Percentiles rank a stretch among this genome's conserved stretches.
Conservation (phyloP, 2,888 invertebrate genomes). For the Morinoia aosen region DNA sequence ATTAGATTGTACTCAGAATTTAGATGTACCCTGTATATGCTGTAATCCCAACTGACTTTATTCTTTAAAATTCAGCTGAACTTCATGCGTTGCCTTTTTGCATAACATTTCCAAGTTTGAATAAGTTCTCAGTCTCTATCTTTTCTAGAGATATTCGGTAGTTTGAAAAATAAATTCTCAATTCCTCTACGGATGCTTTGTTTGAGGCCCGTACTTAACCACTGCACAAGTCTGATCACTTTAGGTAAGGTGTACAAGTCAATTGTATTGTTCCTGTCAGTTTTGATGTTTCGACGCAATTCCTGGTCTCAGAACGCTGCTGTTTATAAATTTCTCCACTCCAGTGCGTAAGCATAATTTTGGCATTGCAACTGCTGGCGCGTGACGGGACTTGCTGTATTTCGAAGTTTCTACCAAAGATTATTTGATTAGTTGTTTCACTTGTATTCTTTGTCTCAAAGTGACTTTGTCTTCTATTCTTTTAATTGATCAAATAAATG, state of each 20-base stretch:
- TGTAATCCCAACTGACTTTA: background rate
- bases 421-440: constrained; percentile 12
- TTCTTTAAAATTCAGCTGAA: background rate
- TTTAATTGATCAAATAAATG: background rate
- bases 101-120: background rate
- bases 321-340: background rate
- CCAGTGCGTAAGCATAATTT: background rate
- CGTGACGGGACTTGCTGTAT: background rate
- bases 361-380: background rate
- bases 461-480: background rate
- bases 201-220: background rate
- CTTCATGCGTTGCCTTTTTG: background rate
- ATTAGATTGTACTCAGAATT: background rate
- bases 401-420: background rate
- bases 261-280: background rate
- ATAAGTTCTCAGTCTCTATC: background rate
- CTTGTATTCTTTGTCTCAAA: background rate
- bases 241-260: background rate
- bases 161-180: background rate
- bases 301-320: background rate
- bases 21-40: background rate
- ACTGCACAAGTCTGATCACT: background rate
- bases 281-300: no score
- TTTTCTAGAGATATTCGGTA: background rate
- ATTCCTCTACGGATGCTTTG: background rate